Percentiles rank a stretch among this genome's conserved stretches.
Evolutionary conservation across 1,140 invertebrate species (phyloP).

Genomic region (Pentalonia nigronervosa): DNA sequence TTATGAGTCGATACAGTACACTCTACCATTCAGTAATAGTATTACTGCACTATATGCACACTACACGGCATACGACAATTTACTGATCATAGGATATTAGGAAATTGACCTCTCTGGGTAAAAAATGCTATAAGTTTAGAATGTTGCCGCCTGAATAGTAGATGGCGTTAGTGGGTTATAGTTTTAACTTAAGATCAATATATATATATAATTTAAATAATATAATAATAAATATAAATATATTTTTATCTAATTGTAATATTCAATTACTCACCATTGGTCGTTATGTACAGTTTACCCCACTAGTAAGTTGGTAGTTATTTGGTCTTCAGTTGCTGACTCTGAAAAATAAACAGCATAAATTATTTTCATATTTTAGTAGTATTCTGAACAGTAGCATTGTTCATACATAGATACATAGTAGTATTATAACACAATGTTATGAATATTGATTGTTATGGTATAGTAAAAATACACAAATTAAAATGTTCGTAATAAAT

Average conservation of each 20-base stretch:
- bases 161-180: not conserved
- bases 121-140: not conserved
- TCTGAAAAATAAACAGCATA: slow-evolving; percentile 41
- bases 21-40: no score
- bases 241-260: not conserved
- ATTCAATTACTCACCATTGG: slow-evolving; percentile 25
- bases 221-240: not conserved
- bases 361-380: not conserved
- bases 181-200: not conserved
- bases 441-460: not conserved
- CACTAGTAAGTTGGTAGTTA: not conserved
- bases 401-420: not conserved
- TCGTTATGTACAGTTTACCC: slow-evolving; percentile 37
- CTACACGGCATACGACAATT: not conserved
- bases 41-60: no score
- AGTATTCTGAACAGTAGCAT: not conserved
- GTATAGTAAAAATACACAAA: not conserved
- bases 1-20: not conserved
- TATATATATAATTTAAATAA: not conserved
- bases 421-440: not conserved
- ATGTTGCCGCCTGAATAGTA: not conserved
- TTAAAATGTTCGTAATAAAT: not conserved
- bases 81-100: not conserved
- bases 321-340: slow-evolving; percentile 47
- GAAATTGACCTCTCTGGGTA: slow-evolving; percentile 11